Percentiles rank a stretch among this genome's conserved stretches.
Conservation (phyloP, 2,113 vertebrate genomes). For the Anser brachyrhynchus region DNA sequence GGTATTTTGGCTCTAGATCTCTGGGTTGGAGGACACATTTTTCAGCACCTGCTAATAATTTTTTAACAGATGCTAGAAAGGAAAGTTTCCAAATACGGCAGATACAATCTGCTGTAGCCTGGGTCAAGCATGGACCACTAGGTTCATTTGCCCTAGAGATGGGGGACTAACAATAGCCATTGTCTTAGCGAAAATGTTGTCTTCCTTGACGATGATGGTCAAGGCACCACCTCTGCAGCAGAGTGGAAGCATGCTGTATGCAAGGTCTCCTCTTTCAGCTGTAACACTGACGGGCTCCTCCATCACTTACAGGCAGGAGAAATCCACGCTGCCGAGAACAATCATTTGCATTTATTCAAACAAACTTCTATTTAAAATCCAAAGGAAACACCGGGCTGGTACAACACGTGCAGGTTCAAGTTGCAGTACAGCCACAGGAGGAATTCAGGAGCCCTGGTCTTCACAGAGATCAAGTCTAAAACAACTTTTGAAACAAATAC, state of each 20-base stretch:
- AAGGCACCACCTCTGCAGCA: neutral
- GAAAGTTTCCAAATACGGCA: conserved; percentile 37
- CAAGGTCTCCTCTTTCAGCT: neutral
- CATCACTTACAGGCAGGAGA: neutral
- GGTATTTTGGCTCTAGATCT: conserved; percentile 59
- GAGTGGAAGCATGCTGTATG: neutral
- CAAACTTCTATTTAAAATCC: neutral
- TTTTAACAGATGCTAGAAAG: conserved; percentile 63
- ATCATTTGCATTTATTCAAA: neutral
- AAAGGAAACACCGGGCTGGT: neutral
- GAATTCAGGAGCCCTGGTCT: neutral
- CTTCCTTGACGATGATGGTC: neutral
- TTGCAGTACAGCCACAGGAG: fast-evolving
- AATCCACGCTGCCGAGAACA: neutral
- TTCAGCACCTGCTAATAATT: conserved; percentile 68
- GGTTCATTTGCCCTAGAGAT: conserved; percentile 26
- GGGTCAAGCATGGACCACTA: conserved; percentile 1
- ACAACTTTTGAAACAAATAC: neutral
- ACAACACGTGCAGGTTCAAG: neutral
- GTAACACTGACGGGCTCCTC: fast-evolving
- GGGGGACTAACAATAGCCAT: neutral
- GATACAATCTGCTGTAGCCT: conserved; percentile 40
- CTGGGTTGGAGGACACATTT: conserved; percentile 20
- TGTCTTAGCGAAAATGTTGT: neutral
- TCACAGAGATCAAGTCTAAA: neutral